Conservation (phyloP, 2,797 vertebrate genomes). For the Coendou prehensilis region DNA sequence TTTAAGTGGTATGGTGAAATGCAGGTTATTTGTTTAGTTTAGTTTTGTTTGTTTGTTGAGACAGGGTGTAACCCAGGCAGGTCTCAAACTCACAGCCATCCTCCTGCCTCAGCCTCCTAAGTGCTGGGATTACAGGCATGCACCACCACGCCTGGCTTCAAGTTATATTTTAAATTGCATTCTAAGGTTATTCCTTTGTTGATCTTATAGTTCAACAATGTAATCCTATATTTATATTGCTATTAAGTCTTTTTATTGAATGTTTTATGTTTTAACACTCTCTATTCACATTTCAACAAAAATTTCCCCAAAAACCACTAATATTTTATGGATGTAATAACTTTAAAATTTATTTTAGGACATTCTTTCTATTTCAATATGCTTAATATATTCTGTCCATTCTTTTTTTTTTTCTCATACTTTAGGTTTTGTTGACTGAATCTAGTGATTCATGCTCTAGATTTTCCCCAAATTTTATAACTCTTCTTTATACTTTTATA, state of each 20-base stretch:
- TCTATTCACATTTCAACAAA: background rate
- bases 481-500: background rate
- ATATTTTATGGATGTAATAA: background rate
- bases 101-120: too few species aligned
- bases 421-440: slow-evolving; percentile 12
- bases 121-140: too few species aligned
- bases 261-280: slow-evolving; percentile 31
- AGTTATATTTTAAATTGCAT: background rate
- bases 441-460: background rate
- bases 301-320: background rate
- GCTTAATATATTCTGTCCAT: background rate
- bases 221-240: background rate
- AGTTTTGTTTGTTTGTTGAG: background rate
- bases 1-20: background rate
- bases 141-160: background rate
- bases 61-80: background rate
- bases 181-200: background rate
- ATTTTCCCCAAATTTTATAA: background rate
- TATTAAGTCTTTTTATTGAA: background rate
- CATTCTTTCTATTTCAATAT: background rate
- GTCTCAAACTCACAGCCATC: background rate
- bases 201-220: background rate
- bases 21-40: background rate
- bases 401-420: background rate
- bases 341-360: background rate